Conservation (phyloP, 2,113 vertebrate species). For the Indicator indicator region DNA sequence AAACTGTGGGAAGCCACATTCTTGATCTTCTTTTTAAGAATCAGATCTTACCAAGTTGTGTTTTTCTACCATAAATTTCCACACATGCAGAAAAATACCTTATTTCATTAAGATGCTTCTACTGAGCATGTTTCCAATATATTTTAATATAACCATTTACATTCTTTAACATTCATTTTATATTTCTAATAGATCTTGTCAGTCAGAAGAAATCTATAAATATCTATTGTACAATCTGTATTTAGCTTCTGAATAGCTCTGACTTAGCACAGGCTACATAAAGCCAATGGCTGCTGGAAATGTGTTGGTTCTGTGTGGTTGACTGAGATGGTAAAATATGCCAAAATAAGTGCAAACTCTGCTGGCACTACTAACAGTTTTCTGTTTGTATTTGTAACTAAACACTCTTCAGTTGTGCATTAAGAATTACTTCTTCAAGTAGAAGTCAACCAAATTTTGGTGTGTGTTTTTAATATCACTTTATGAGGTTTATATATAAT, state of each 20-base stretch:
- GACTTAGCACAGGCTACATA: constrained; percentile 40
- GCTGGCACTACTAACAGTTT: constrained; percentile 23
- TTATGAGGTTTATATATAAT: constrained; percentile 20
- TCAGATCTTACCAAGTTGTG: constrained; percentile 24
- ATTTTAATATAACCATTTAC: not conserved
- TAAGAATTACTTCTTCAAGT: constrained; percentile 26
- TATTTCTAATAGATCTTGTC: constrained; percentile 39
- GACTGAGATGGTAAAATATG: constrained; percentile 19
- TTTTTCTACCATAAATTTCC: constrained; percentile 30
- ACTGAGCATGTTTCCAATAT: constrained; percentile 1
- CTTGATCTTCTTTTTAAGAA: constrained; percentile 49
- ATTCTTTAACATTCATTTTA: not conserved
- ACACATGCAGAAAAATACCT: not conserved
- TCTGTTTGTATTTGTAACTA: constrained; percentile 55
- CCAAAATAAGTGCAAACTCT: constrained; percentile 39
- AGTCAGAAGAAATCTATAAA: constrained; percentile 48
- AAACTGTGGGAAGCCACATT: constrained; percentile 52
- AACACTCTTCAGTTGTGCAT: not conserved
- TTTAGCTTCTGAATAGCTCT: constrained; percentile 59
- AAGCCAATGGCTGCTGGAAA: constrained; percentile 46
- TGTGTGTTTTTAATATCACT: not conserved
- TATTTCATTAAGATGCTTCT: constrained; percentile 30
- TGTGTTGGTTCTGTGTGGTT: constrained; percentile 12
- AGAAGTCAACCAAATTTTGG: not conserved
- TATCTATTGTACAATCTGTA: not conserved